Evolutionary conservation across 1,140 invertebrate genomes (phyloP).

Genomic region (Pectinophora gossypiella): DNA sequence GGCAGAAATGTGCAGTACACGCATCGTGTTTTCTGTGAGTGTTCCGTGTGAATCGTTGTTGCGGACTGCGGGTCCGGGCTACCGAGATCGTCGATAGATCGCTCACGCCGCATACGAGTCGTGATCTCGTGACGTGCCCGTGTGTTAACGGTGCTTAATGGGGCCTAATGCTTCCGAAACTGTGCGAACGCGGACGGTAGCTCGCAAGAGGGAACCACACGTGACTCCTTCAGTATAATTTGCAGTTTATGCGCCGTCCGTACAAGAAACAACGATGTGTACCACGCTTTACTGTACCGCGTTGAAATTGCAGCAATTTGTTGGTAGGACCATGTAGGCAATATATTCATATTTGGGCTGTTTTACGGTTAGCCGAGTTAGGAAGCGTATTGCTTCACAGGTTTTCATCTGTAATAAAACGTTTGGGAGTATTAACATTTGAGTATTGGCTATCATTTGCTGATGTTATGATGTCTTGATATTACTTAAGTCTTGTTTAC

Average conservation of each 20-base stretch:
- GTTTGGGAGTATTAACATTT: too few species aligned
- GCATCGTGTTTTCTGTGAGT: background rate
- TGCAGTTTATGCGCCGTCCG: conserved; percentile 40
- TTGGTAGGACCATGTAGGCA: conserved; percentile 18
- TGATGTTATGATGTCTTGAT: too few species aligned
- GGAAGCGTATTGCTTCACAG: too few species aligned
- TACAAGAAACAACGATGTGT: conserved; percentile 47
- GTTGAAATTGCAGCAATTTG: conserved; percentile 33
- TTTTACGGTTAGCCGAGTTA: background rate
- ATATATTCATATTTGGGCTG: conserved; percentile 10
- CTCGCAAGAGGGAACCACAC: conserved; percentile 44
- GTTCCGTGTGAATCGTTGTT: conserved; percentile 29
- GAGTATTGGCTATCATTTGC: too few species aligned
- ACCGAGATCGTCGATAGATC: conserved; percentile 68
- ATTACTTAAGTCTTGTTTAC: too few species aligned
- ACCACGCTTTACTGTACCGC: conserved; percentile 40
- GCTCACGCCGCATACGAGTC: conserved; percentile 48
- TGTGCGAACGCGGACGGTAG: conserved; percentile 72
- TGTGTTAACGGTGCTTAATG: conserved; percentile 73
- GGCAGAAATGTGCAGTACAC: background rate
- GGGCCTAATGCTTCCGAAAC: conserved; percentile 74
- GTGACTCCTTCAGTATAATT: conserved; percentile 56
- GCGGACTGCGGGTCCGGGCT: conserved; percentile 29
- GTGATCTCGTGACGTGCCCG: conserved; percentile 63
- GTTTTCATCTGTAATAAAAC: too few species aligned